Evolutionary conservation across 2,888 invertebrate genomes (phyloP).

Genomic region (Salpingus planirostris): DNA sequence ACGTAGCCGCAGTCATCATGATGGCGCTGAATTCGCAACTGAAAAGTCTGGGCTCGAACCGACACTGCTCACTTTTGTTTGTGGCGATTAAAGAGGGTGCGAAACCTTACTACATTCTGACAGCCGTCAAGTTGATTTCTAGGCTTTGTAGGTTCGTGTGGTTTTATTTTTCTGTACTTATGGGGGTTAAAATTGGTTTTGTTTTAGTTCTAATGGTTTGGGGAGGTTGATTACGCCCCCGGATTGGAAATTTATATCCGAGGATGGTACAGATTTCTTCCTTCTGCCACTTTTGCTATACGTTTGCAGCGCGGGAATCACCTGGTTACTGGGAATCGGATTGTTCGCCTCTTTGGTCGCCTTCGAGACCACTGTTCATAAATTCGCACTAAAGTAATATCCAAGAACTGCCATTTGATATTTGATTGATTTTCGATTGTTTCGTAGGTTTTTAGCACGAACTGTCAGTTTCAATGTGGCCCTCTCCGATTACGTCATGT

Average conservation of each 20-base stretch:
- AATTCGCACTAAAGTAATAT: slow-evolving; percentile 54
- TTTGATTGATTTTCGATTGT: neutral
- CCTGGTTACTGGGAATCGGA: slow-evolving; percentile 47
- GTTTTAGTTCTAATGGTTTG: slow-evolving; percentile 5
- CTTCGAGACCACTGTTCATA: slow-evolving; percentile 62
- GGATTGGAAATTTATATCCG: slow-evolving; percentile 29
- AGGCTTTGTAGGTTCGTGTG: slow-evolving; percentile 46
- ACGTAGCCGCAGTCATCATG: slow-evolving; percentile 55
- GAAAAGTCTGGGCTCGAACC: slow-evolving; percentile 33
- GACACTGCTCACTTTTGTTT: slow-evolving; percentile 47
- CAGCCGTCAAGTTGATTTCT: slow-evolving; percentile 44
- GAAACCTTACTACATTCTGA: slow-evolving; percentile 49
- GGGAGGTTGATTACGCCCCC: slow-evolving; percentile 30
- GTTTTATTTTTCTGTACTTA: slow-evolving; percentile 5
- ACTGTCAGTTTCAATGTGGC: slow-evolving; percentile 41
- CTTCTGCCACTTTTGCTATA: slow-evolving; percentile 54
- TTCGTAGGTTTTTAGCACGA: slow-evolving; percentile 45
- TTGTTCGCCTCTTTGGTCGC: slow-evolving; percentile 52
- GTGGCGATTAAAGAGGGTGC: slow-evolving; percentile 51
- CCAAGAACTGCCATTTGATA: neutral
- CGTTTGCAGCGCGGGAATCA: slow-evolving; percentile 52
- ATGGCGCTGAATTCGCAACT: slow-evolving; percentile 51
- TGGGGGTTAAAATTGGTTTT: slow-evolving; percentile 1
- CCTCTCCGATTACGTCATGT: slow-evolving; percentile 55
- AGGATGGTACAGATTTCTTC: slow-evolving; percentile 39